These are phyloP conservation scores for Myiagra hebetior DNA, from an alignment of 2,113 vertebrate species.

Conservation along the genomic window DNA sequence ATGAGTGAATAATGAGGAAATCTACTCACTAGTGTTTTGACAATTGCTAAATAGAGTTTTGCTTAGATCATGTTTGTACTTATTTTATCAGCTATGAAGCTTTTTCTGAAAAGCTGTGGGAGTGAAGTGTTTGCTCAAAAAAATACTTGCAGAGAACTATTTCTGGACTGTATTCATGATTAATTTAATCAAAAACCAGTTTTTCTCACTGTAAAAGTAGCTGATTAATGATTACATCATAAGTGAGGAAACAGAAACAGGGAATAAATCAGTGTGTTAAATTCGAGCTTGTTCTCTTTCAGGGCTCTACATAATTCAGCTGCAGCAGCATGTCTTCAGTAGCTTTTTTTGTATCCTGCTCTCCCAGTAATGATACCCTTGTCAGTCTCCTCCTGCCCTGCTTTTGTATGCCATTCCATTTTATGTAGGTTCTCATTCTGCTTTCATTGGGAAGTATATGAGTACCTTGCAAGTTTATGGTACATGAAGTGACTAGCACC, in stretches of 20 bases:
- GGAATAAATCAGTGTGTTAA: constrained; percentile 22
- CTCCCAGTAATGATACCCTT: neutral
- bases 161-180: constrained; percentile 33
- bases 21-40: constrained; percentile 37
- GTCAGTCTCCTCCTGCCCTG: neutral
- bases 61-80: constrained; percentile 39
- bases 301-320: constrained; percentile 23
- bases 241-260: constrained; percentile 11
- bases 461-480: neutral
- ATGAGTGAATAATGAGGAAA: constrained; percentile 17
- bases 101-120: constrained; percentile 49
- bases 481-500: neutral
- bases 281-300: neutral
- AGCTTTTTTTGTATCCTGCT: constrained; percentile 3
- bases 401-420: neutral
- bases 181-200: constrained; percentile 40
- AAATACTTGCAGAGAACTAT: constrained; percentile 34
- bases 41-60: constrained; percentile 47
- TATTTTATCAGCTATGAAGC: constrained; percentile 20
- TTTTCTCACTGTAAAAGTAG: constrained; percentile 25
- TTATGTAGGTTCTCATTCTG: neutral
- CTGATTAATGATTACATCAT: constrained; percentile 46
- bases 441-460: neutral
- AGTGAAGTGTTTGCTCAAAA: constrained; percentile 52
- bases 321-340: neutral